Percentiles rank a stretch among this genome's conserved stretches.
Conservation (phyloP, 2,888 invertebrate genomes). For the Zhuqinia jingwanae region DNA sequence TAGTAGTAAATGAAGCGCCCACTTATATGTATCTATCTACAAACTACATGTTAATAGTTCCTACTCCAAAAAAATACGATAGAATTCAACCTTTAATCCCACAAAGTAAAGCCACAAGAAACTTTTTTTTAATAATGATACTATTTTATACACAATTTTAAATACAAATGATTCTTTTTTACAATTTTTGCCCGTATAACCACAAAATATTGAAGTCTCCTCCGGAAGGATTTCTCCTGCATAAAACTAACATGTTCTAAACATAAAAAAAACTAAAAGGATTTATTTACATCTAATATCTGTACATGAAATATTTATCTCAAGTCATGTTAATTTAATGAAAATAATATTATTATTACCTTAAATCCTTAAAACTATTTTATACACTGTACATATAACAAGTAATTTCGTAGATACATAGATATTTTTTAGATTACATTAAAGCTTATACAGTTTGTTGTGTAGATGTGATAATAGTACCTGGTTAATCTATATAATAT, state of each 20-base stretch:
- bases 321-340: too few relatives aligned
- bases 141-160: neutral
- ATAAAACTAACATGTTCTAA: too few relatives aligned
- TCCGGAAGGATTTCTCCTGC: too few relatives aligned
- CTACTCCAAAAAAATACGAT: neutral
- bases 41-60: neutral
- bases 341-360: too few relatives aligned
- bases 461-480: slow-evolving; percentile 26
- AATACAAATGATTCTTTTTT: slow-evolving; percentile 33
- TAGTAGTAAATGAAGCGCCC: neutral
- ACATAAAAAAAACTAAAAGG: too few relatives aligned
- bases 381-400: neutral
- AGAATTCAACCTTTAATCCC: neutral
- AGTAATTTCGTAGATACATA: neutral
- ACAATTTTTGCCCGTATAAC: slow-evolving; percentile 37
- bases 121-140: slow-evolving; percentile 5
- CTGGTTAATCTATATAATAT: slow-evolving; percentile 13
- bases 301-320: neutral
- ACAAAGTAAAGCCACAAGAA: slow-evolving; percentile 58
- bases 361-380: too few relatives aligned
- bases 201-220: neutral
- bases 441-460: slow-evolving; percentile 11
- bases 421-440: neutral
- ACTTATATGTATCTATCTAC: neutral
- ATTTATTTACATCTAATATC: neutral